Evolutionary conservation across 2,113 vertebrate genomes (phyloP), one percentile per base, ranked within the genome.

Genomic region (Daboia siamensis): DNA sequence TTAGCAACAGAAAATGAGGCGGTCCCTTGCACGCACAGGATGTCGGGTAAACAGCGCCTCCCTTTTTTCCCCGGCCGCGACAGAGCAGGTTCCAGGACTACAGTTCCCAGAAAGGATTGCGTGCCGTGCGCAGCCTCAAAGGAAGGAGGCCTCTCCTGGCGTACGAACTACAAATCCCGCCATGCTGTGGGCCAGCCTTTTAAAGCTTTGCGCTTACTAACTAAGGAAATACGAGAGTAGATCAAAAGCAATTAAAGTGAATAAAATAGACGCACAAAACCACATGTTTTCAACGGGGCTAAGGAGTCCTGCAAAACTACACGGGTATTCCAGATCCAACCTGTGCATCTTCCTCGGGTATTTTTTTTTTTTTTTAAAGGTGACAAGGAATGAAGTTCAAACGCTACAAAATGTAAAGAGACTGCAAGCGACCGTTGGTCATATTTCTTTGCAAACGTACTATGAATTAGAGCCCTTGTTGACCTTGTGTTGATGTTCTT

Each of bases 121-220:
- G 33, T 6, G 11, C 54, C 2, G 5, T 13, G 33, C 46, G 6
- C 23, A 23, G 2, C 2, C 21, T 39, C 6, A 7, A 9, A 6
- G 21, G 11, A 29, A 13, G 24, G 46, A 24, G 24, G 5, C 1
- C 2, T 29, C 44, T 21, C 29, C 56, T 1, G n/a, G 21, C 33
- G 86, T 17, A 90, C 87, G 94, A 96, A 96, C 95, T 96, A 96
- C 88, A 74, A 90, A 1, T 80, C 44, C 91, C 91, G 64, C 56
- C 87, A 89, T 56, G 87, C 64, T n/a, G 15, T 13, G 85, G 1
- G 33, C 13, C 61, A 33, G 48, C 5, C 13, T 80, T 80, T 80
- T 80, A 24, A 74, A 85, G 33, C 15, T n/a, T n/a, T n/a, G 33
- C 8, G 33, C 21, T 39, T 6, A 21, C 33, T 39, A 21, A 21